Percentiles rank a stretch among this genome's conserved stretches.
Evolutionary conservation across 2,888 invertebrate genomes (phyloP).

Genomic region (Netelia inedita): DNA sequence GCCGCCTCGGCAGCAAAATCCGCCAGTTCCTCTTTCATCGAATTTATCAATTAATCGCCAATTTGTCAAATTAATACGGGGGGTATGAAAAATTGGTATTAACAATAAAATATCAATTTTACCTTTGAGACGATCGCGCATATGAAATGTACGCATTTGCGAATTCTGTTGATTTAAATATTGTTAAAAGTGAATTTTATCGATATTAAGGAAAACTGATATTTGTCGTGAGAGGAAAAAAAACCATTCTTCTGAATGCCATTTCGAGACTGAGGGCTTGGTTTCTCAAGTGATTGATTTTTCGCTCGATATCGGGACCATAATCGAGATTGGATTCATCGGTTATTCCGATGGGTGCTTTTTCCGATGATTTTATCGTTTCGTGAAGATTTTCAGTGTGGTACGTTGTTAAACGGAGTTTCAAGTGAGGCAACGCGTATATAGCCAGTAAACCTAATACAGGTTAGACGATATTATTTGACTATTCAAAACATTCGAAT

Average conservation of each 20-base stretch:
- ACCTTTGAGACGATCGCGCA: constrained; percentile 63
- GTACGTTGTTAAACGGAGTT: constrained; percentile 47
- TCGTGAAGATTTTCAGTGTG: neutral
- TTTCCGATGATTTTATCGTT: constrained; percentile 21
- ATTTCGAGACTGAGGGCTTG: constrained; percentile 72
- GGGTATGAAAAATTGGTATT: neutral
- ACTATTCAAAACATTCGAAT: neutral
- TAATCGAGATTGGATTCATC: constrained; percentile 50
- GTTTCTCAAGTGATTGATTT: constrained; percentile 71
- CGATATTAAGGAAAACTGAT: neutral
- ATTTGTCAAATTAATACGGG: neutral
- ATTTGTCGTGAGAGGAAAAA: constrained; percentile 7
- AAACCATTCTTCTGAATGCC: constrained; percentile 74
- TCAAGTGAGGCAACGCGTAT: constrained; percentile 57
- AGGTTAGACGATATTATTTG: constrained; percentile 11
- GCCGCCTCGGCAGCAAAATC: constrained; percentile 81
- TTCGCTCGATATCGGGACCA: constrained; percentile 58
- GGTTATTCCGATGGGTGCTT: constrained; percentile 55
- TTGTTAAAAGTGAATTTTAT: constrained; percentile 18
- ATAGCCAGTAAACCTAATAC: constrained; percentile 67
- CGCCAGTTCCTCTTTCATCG: constrained; percentile 71
- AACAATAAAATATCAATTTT: constrained; percentile 3
- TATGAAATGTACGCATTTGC: constrained; percentile 65
- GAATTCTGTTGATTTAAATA: constrained; percentile 63
- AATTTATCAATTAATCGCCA: constrained; percentile 21